These are phyloP conservation scores for Ophion costatus DNA, from an alignment of 2,888 invertebrate genomes.

Conservation along the genomic window DNA sequence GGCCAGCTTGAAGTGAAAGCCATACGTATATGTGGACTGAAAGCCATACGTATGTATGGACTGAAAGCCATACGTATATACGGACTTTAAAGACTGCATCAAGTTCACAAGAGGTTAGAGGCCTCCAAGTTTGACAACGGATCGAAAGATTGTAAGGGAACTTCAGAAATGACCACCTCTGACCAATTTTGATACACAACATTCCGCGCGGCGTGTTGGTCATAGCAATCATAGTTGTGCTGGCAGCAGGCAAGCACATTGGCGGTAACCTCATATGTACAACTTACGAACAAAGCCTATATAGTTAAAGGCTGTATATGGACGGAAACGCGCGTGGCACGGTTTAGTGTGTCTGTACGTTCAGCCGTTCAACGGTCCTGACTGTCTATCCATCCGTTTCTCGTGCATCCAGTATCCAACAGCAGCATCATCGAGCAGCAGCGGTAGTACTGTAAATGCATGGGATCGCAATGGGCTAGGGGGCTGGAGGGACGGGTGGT, in stretches of 20 bases:
- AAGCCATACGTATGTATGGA: no score
- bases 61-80: no score
- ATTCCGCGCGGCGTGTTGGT: constrained; percentile 20
- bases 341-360: constrained; percentile 77
- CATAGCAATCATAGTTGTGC: constrained; percentile 43
- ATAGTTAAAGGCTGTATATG: constrained; percentile 28
- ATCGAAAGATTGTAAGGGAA: constrained; percentile 7
- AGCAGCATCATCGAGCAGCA: constrained; percentile 55
- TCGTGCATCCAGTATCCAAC: constrained; percentile 54
- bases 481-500: constrained; percentile 28
- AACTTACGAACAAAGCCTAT: constrained; percentile 24
- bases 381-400: constrained; percentile 65
- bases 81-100: not conserved
- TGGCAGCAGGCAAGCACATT: constrained; percentile 46
- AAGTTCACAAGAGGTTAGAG: not conserved
- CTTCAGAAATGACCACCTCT: constrained; percentile 16
- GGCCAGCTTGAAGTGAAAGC: not conserved
- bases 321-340: constrained; percentile 80
- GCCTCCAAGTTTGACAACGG: not conserved
- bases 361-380: constrained; percentile 65
- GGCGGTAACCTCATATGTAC: constrained; percentile 45
- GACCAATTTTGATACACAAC: constrained; percentile 29
- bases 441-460: constrained; percentile 59
- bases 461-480: constrained; percentile 50
- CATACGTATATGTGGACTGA: not conserved